Conservation (phyloP, 2,113 vertebrate species). For the Ibidorhyncha struthersii region DNA sequence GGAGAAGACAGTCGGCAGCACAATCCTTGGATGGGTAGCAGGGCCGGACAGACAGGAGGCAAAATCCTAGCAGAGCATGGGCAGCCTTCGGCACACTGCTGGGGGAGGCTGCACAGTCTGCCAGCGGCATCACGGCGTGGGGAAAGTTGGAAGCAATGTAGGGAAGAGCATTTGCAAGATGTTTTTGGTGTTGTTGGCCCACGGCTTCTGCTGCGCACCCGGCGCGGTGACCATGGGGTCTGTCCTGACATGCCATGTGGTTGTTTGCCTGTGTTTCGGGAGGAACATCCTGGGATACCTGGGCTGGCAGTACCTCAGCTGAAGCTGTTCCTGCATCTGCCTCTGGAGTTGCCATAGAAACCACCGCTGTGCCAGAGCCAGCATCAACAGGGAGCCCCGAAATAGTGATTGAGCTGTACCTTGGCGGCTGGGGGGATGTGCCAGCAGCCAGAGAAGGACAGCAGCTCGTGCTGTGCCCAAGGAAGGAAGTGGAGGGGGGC, state of each 20-base stretch:
- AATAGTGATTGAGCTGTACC: neutral
- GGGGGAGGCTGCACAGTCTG: neutral
- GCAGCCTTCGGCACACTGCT: rapidly evolving
- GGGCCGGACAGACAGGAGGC: neutral
- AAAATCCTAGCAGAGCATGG: rapidly evolving
- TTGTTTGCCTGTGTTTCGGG: constrained; percentile 22
- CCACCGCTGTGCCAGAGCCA: constrained; percentile 71
- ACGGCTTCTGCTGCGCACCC: neutral
- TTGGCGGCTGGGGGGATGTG: rapidly evolving
- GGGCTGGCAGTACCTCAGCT: constrained; percentile 57
- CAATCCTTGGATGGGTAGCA: neutral
- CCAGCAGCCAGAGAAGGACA: neutral
- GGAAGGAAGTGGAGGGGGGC: rapidly evolving
- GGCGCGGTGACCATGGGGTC: rapidly evolving
- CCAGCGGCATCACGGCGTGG: rapidly evolving
- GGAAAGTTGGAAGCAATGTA: neutral
- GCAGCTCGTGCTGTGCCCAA: neutral
- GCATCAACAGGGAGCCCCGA: constrained; percentile 35
- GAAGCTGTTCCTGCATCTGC: constrained; percentile 63
- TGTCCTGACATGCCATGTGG: rapidly evolving
- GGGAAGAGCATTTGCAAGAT: neutral
- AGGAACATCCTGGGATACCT: constrained; percentile 69
- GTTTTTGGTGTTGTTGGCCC: neutral
- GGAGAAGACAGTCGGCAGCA: neutral
- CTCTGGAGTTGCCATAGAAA: constrained; percentile 81